These are phyloP conservation scores for Cydia splendana DNA, from an alignment of 1,140 invertebrate genomes.

Conservation along the genomic window DNA sequence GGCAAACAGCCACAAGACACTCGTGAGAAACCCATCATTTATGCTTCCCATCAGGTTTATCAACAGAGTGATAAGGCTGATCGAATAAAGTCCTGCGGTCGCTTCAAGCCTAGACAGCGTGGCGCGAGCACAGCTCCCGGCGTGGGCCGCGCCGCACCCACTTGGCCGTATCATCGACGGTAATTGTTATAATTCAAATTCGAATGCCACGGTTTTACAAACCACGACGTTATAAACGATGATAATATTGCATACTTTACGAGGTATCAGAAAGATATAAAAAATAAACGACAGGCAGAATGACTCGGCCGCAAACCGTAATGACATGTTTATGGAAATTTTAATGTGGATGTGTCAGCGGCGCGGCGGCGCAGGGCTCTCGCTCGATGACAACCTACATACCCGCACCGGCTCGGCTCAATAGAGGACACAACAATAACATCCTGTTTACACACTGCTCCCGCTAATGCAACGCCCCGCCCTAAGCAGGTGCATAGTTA, in stretches of 20 bases:
- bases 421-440: conserved; percentile 4
- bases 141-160: conserved; percentile 5
- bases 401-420: not conserved
- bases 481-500: not conserved
- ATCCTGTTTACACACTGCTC: conserved; percentile 2
- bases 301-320: conserved; percentile 21
- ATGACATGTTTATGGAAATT: conserved; percentile 33
- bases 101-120: not conserved
- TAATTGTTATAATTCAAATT: conserved; percentile 27
- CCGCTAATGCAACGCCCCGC: not conserved
- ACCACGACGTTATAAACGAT: not conserved
- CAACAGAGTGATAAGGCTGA: conserved; percentile 13
- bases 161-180: not conserved
- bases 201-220: conserved; percentile 18
- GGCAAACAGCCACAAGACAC: conserved; percentile 16
- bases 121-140: not conserved
- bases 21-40: conserved; percentile 27
- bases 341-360: conserved; percentile 27
- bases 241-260: conserved; percentile 28
- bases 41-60: conserved; percentile 11
- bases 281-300: conserved; percentile 29
- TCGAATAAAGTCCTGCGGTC: not conserved
- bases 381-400: not conserved
- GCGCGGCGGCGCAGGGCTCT: not conserved
- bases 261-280: conserved; percentile 22